These are phyloP conservation scores for Girardinus metallicus DNA, from an alignment of 2,797 vertebrate species.

Conservation along the genomic window DNA sequence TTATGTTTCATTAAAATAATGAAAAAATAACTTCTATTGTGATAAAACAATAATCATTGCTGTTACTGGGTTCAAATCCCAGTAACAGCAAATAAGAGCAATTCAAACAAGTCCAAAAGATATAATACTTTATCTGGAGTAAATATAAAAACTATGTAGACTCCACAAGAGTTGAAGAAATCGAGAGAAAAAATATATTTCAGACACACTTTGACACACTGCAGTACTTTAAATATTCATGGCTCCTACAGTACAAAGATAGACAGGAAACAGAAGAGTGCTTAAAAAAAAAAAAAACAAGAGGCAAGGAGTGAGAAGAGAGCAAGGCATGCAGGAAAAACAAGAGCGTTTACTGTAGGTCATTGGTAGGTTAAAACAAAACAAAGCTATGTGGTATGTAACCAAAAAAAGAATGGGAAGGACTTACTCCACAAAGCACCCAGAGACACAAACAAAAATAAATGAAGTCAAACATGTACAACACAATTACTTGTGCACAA, in stretches of 20 bases:
- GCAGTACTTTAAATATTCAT: conserved; percentile 59
- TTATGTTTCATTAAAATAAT: background rate
- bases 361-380: conserved; percentile 36
- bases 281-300: conserved; percentile 49
- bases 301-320: conserved; percentile 19
- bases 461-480: conserved; percentile 19
- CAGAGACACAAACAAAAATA: conserved; percentile 21
- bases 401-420: conserved; percentile 25
- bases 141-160: background rate
- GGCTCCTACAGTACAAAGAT: conserved; percentile 35
- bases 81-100: background rate
- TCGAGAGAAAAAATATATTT: conserved; percentile 39
- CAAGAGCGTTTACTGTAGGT: conserved; percentile 22
- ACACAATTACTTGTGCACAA: conserved; percentile 24
- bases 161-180: conserved; percentile 44
- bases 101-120: background rate
- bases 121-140: background rate
- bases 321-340: conserved; percentile 15
- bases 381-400: conserved; percentile 22
- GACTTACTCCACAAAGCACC: conserved; percentile 28
- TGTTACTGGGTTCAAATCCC: background rate
- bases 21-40: background rate
- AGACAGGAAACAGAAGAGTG: conserved; percentile 38
- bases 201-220: conserved; percentile 28
- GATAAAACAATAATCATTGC: background rate